A percentile compares a stretch with the other conserved stretches of the same genome.
Conservation (phyloP, 2,888 invertebrate genomes). For the Deilephila porcellus region DNA sequence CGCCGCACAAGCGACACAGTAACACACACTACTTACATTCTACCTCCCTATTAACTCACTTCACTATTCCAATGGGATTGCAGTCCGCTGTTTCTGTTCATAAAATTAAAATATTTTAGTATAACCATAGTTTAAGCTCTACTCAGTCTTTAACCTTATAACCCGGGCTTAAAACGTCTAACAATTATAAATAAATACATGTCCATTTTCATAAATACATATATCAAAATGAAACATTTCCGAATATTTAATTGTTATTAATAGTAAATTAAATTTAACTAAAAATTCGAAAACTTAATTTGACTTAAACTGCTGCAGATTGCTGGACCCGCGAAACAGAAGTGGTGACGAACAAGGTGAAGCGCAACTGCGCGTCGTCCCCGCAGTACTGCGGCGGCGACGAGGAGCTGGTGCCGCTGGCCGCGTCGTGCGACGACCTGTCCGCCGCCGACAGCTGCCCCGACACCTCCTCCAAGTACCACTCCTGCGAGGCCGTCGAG, state of each 20-base stretch:
- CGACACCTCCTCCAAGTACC: conserved; percentile 90
- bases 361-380: conserved; percentile 58
- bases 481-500: conserved; percentile 90
- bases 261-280: too few relatives aligned
- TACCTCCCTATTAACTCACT: too few relatives aligned
- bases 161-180: too few relatives aligned
- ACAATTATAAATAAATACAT: too few relatives aligned
- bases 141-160: too few relatives aligned
- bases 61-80: too few relatives aligned
- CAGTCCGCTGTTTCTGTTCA: too few relatives aligned
- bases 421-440: conserved; percentile 86
- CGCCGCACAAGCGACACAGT: conserved; percentile 73
- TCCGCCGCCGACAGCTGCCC: conserved; percentile 89
- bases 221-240: too few relatives aligned
- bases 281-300: not conserved
- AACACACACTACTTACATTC: conserved; percentile 39
- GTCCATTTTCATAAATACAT: too few relatives aligned
- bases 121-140: too few relatives aligned
- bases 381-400: conserved; percentile 60
- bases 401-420: conserved; percentile 88
- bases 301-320: conserved; percentile 47
- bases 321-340: conserved; percentile 69
- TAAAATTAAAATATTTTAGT: too few relatives aligned
- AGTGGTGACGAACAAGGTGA: conserved; percentile 47
- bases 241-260: too few relatives aligned